phyloP scores from a whole-genome alignment of 2,797 vertebrate species.

The Poliocrania exsul region DNA sequence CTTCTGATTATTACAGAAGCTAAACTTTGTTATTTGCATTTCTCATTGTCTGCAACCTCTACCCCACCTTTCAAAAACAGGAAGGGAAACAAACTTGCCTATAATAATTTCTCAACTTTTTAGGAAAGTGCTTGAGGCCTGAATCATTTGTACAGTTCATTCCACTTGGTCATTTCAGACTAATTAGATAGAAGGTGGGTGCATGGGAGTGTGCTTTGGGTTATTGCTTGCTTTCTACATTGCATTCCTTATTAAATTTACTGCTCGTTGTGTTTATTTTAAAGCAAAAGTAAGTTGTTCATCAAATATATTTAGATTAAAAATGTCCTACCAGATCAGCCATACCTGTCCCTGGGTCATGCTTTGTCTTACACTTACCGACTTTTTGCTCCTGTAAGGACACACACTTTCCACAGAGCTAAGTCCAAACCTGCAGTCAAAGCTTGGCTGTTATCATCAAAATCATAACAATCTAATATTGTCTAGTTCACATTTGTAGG shows the following conservation, averaged over 20 bases:
- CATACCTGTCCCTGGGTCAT: rapidly evolving
- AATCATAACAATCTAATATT: neutral
- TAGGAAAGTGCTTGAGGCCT: neutral
- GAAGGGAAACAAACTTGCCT: neutral
- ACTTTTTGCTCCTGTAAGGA: neutral
- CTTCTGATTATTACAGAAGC: neutral
- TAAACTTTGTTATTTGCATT: neutral
- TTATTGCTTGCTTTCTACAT: neutral
- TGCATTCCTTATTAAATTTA: neutral
- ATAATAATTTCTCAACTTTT: neutral
- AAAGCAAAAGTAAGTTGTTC: neutral
- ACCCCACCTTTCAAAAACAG: neutral
- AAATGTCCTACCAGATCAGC: neutral
- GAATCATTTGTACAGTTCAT: neutral
- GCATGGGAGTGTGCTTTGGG: neutral
- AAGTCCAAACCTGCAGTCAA: neutral
- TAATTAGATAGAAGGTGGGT: neutral
- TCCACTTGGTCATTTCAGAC: neutral
- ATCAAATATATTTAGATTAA: neutral
- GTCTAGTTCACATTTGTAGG: neutral
- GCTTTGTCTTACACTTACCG: neutral
- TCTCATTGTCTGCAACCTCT: neutral
- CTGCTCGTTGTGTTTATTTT: neutral
- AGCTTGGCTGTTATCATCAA: neutral
- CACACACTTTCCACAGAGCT: neutral